phyloP scores from a whole-genome alignment of 2,888 invertebrate species.

The Cheilosia impressa region DNA sequence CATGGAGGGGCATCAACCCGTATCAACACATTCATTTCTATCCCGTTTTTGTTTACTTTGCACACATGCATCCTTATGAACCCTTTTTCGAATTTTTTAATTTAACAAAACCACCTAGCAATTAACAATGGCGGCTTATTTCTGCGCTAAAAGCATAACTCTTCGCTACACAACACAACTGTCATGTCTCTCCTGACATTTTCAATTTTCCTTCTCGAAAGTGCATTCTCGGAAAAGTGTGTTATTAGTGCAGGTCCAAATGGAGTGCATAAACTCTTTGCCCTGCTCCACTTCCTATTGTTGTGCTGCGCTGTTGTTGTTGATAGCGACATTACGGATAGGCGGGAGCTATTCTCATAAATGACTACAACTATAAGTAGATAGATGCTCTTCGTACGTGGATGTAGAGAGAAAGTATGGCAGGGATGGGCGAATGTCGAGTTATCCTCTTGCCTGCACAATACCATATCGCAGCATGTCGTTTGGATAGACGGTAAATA shows the following conservation, averaged over 20 bases:
- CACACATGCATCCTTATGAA: conserved; percentile 27
- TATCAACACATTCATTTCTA: neutral
- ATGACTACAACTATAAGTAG: neutral
- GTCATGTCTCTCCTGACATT: conserved; percentile 24
- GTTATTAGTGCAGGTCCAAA: conserved; percentile 46
- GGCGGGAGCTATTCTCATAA: neutral
- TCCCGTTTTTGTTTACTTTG: neutral
- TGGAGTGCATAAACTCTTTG: conserved; percentile 29
- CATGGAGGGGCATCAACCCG: neutral
- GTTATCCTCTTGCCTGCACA: conserved; percentile 11
- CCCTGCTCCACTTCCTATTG: conserved; percentile 46
- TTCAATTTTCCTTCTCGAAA: conserved; percentile 27
- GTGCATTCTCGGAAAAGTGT: conserved; percentile 39
- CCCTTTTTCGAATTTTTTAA: conserved; percentile 2
- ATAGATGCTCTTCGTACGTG: conserved; percentile 2
- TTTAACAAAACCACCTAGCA: conserved; percentile 13
- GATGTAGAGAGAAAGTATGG: neutral
- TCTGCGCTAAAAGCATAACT: neutral
- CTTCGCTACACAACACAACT: neutral
- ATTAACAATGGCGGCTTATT: conserved; percentile 25
- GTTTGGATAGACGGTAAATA: neutral
- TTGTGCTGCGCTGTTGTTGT: conserved; percentile 24
- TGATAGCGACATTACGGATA: neutral
- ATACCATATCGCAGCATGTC: neutral
- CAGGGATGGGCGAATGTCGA: neutral